Evolutionary conservation across 1,140 invertebrate genomes (phyloP), one percentile per base, ranked within the genome.

Genomic region (Camponotus floridanus): DNA sequence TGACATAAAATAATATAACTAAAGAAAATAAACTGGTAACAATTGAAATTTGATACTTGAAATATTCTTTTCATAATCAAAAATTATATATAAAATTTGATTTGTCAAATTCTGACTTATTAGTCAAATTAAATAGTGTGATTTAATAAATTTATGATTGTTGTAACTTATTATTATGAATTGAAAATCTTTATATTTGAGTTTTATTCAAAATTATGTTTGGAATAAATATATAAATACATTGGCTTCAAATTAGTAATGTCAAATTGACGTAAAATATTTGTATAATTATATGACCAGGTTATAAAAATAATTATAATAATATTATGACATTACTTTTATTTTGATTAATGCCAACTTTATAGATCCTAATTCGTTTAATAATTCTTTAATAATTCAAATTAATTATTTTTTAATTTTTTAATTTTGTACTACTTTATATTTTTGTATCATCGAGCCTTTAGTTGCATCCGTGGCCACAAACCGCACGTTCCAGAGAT

Each of bases 401-500:
- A 45, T 61, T 48, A 26, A 33, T 73, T n/a, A 55, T n/a, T 39
- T 7, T 55, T 51, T 51, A 51, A 51, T 42, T 57, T 57, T 26
- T 5, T 8, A 31, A 31, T 80, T 51, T 33, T 33, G 31, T 42
- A 11, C 18, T 45, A 18, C 9, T 45, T 26, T 55, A 9, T 65
- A 26, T 3, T 15, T 36, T 33, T 13, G 5, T 8, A 4, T 67
- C 15, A 11, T 13, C 61, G 11, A 31, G 5, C 15, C 26, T 76
- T 74, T 42, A 65, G 15, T 48, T 45, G 67, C 2, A 73, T 70
- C 59, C 62, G 87, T 87, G 90, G 86, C 89, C 89, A 84, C 74
- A 87, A 76, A 84, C 18, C 79, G 83, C 81, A 88, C 84, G 86
- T 92, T 92, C 78, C 81, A 92, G 68, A 85, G 84, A 83, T 88